Evolutionary conservation across 2,888 invertebrate genomes (phyloP), one percentile per base, ranked within the genome.

Genomic region (Drosophila leonis): DNA sequence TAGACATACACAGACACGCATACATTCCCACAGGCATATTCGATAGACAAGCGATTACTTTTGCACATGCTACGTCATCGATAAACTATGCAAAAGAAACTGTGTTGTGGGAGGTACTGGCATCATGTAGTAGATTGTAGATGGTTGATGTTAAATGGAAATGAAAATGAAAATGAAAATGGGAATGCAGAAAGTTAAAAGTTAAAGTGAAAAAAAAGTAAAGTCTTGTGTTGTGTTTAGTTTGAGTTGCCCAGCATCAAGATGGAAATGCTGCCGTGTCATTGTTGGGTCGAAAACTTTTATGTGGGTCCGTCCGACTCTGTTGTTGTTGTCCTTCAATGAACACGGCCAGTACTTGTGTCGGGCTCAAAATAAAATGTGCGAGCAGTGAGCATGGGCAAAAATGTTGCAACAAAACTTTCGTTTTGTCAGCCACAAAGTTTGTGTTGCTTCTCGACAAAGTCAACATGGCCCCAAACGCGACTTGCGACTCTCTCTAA

Each of bases 351-450:
- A n/a, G 37, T 27, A 55, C 66, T 70, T 57, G 69, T n/a, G 72
- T 33, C 39, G 39, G 39, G 20, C 49, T 37, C 41, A 52, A 42
- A 39, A 39, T 54, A 54, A 54, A 54, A 54, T 54, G 54, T 10
- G 27, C 12, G 33, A 54, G 54, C 27, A 12, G n/a, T 10, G 39
- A 37, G 51, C 31, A 10, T n/a, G 48, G 12, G 35, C 24, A 13
- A 15, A 39, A 54, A 54, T 76, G 69, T 78, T 80, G 80, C 78
- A 78, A 80, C 69, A 51, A 52, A 81, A 83, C 65, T 83, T 85
- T 83, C 60, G 61, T 80, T 79, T 76, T 82, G 80, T 74, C 82
- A 79, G 72, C 73, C 81, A 57, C 82, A 83, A 85, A 86, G 82
- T 82, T 85, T 82, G 68, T 74, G 76, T 75, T 85, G 83, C 83